A percentile compares a stretch with the other conserved stretches of the same genome.
Evolutionary conservation across 2,797 vertebrate species (phyloP).

Genomic region (Malacoctenus gilli): DNA sequence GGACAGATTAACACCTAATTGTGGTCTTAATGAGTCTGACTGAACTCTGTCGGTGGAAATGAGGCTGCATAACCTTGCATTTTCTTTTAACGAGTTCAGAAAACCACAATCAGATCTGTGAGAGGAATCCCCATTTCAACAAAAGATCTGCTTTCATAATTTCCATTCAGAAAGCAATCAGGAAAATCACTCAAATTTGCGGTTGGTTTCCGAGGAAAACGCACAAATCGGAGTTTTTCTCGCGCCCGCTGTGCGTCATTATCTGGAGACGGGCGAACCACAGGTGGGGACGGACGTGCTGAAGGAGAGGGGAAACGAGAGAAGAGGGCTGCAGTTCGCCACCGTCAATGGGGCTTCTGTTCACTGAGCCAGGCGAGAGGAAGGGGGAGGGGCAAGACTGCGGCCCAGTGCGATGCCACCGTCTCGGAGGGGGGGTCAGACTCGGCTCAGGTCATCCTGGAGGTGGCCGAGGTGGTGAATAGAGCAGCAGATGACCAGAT

Average conservation of each 20-base stretch:
- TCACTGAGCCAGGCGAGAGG: conserved; percentile 13
- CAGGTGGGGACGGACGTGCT: conserved; percentile 51
- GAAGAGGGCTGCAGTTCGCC: conserved; percentile 62
- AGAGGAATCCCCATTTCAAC: too few species aligned
- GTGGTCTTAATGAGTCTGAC: too few species aligned
- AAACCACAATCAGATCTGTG: too few species aligned
- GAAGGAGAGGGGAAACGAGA: conserved; percentile 64
- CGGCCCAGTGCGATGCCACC: conserved; percentile 33
- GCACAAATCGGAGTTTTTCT: conserved; percentile 11
- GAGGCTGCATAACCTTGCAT: too few species aligned
- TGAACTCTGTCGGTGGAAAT: too few species aligned
- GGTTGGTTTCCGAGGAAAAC: not conserved
- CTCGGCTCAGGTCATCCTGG: conserved; percentile 29
- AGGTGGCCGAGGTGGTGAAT: conserved; percentile 6
- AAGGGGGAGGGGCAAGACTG: conserved; percentile 1
- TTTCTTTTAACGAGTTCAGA: too few species aligned
- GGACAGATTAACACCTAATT: too few species aligned
- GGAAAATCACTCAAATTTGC: not conserved
- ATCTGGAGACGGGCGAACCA: conserved; percentile 48
- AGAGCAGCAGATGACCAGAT: conserved; percentile 5
- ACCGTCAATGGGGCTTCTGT: conserved; percentile 76
- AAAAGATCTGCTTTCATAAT: too few species aligned
- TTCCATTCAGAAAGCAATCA: too few species aligned
- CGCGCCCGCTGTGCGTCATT: conserved; percentile 33
- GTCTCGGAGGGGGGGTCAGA: conserved; percentile 34